A percentile compares a stretch with the other conserved stretches of the same genome.
Conservation (phyloP, 2,888 invertebrate species). For the Latrodectus hesperus region DNA sequence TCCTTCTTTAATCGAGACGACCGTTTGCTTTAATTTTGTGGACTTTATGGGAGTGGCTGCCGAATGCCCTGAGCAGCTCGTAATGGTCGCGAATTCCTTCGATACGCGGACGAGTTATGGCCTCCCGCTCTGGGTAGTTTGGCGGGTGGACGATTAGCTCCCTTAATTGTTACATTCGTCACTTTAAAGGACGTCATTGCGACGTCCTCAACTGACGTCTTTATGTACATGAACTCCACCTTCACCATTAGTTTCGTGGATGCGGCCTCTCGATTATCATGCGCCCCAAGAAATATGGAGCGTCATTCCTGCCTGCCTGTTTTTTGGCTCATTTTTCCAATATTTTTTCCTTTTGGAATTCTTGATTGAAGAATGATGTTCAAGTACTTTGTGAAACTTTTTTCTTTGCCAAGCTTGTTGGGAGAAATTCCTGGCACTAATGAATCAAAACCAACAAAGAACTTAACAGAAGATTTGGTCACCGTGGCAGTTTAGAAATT, state of each 20-base stretch:
- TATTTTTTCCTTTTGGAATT: too few relatives aligned
- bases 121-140: too few relatives aligned
- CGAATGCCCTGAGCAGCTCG: constrained; percentile 15
- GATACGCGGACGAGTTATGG: constrained; percentile 43
- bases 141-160: constrained; percentile 38
- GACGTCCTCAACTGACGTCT: constrained; percentile 29
- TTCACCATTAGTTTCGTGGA: constrained; percentile 42
- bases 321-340: too few relatives aligned
- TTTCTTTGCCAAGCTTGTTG: too few relatives aligned
- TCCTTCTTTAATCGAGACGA: constrained; percentile 31
- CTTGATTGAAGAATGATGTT: too few relatives aligned
- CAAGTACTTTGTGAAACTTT: too few relatives aligned
- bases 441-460: too few relatives aligned
- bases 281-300: background rate
- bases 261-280: background rate
- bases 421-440: too few relatives aligned
- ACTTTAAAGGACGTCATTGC: constrained; percentile 62
- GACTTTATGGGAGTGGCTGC: constrained; percentile 33
- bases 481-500: too few relatives aligned
- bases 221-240: constrained; percentile 62
- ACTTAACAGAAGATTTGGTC: too few relatives aligned
- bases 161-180: constrained; percentile 64
- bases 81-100: constrained; percentile 50
- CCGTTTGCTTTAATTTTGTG: constrained; percentile 39
- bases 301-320: too few relatives aligned